phyloP scores from a whole-genome alignment of 1,140 invertebrate genomes.

The Aphis gossypii region DNA sequence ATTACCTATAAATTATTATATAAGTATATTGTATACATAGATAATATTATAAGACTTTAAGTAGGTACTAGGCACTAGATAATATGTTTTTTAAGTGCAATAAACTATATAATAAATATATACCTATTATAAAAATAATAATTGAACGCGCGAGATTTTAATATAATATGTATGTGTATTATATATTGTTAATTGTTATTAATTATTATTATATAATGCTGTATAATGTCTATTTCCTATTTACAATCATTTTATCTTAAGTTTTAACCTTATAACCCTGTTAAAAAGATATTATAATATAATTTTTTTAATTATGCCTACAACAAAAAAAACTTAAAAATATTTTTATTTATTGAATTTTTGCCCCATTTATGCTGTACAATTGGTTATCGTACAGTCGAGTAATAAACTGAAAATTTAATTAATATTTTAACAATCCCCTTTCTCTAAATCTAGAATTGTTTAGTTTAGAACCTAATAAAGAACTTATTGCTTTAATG shows the following conservation, averaged over 20 bases:
- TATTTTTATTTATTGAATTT: background rate
- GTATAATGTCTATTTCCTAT: background rate
- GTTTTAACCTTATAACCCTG: background rate
- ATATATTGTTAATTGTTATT: background rate
- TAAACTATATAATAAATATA: background rate
- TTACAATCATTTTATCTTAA: background rate
- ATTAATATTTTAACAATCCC: too few species aligned
- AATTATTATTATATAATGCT: background rate
- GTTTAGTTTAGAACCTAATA: too few species aligned
- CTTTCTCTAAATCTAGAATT: too few species aligned
- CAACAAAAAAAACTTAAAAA: background rate
- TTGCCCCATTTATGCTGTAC: background rate
- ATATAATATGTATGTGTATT: background rate
- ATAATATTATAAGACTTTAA: constrained; percentile 1
- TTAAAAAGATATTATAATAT: background rate
- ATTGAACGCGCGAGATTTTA: too few species aligned
- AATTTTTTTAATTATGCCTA: background rate
- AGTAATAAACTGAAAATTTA: background rate
- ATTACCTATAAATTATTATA: background rate
- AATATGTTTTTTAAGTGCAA: background rate
- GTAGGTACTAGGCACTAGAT: background rate
- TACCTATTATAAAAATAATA: too few species aligned
- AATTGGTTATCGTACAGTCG: background rate
- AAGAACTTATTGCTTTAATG: too few species aligned
- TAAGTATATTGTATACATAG: background rate